Percentiles rank a stretch among this genome's conserved stretches.
Conservation (phyloP, 2,113 vertebrate species). For the Ceyx margarethae region DNA sequence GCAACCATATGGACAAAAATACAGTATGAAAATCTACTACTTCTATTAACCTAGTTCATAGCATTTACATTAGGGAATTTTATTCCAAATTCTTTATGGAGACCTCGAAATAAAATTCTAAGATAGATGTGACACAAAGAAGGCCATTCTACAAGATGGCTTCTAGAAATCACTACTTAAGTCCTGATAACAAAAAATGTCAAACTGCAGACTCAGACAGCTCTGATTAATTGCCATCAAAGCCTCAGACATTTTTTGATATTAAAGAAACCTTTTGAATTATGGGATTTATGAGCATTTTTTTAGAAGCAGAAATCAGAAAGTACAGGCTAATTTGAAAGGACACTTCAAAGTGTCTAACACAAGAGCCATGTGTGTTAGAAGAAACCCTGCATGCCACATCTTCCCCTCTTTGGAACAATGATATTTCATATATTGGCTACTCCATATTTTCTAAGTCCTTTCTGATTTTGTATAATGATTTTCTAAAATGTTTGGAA, state of each 20-base stretch:
- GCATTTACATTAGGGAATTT: background rate
- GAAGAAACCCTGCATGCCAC: background rate
- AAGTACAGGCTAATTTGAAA: background rate
- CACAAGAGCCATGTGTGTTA: background rate
- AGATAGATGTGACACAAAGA: background rate
- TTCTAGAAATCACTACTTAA: background rate
- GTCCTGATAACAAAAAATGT: background rate
- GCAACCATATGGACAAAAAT: background rate
- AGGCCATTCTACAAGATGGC: background rate
- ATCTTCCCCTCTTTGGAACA: background rate
- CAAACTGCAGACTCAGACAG: background rate
- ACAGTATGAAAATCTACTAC: background rate
- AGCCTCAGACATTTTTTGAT: rapidly evolving
- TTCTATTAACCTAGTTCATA: background rate
- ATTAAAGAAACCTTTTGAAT: background rate
- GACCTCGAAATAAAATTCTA: background rate
- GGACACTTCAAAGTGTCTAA: background rate
- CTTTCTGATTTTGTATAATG: background rate
- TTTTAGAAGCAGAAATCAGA: background rate
- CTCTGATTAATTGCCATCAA: background rate
- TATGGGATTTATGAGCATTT: background rate
- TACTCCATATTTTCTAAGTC: background rate
- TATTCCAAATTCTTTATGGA: background rate
- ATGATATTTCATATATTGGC: background rate
- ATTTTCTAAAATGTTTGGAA: background rate